Percentiles rank a stretch among this genome's conserved stretches.
Conservation (phyloP, 2,888 invertebrate species). For the Lepeophtheirus nordmannii region DNA sequence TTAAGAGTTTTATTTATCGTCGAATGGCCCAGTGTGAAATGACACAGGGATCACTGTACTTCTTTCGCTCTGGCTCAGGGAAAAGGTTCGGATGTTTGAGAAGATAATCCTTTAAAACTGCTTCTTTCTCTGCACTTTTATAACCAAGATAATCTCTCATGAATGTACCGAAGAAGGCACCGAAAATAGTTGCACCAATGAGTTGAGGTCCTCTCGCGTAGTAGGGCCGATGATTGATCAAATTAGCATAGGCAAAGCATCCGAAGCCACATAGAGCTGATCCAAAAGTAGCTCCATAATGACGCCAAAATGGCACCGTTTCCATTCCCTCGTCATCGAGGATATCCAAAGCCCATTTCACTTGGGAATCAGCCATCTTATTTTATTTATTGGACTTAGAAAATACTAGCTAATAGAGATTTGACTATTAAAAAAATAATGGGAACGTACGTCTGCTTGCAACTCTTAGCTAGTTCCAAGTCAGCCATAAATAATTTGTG, state of each 20-base stretch:
- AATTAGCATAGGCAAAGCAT: neutral
- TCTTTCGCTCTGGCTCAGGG: constrained; percentile 17
- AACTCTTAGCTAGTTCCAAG: no score
- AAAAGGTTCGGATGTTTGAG: constrained; percentile 10
- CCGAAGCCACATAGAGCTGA: neutral
- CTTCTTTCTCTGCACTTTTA: neutral
- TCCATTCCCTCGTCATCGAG: constrained; percentile 1
- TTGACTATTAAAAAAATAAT: no score
- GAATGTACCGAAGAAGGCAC: neutral
- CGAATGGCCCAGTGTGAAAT: neutral
- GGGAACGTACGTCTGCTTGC: no score
- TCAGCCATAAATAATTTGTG: no score
- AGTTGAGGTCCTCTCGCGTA: neutral
- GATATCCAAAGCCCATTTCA: constrained; percentile 21
- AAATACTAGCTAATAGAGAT: no score
- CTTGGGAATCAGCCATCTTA: constrained; percentile 9
- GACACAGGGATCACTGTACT: neutral
- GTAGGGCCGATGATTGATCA: neutral
- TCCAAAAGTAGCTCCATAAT: neutral
- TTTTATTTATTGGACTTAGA: no score
- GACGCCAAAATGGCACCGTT: neutral
- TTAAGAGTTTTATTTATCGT: neutral
- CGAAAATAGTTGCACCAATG: neutral
- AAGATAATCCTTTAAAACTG: neutral
- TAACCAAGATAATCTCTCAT: neutral